Percentiles rank a stretch among this genome's conserved stretches.
Conservation (phyloP, 2,888 invertebrate species). For the Fragum fragum region DNA sequence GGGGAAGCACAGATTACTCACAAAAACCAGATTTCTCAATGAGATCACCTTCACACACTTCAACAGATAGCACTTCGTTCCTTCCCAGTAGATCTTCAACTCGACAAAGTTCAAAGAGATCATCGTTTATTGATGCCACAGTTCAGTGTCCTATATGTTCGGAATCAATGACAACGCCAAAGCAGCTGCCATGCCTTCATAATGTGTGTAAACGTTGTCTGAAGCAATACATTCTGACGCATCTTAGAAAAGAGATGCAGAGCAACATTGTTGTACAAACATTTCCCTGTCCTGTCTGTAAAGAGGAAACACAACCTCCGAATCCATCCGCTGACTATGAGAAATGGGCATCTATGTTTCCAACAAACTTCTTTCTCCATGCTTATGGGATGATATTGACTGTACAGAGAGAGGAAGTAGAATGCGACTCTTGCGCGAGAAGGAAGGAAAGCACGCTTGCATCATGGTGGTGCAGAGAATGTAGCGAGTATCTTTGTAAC, state of each 20-base stretch:
- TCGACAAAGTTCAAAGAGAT: background rate
- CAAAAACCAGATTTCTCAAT: slow-evolving; percentile 46
- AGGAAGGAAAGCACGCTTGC: slow-evolving; percentile 57
- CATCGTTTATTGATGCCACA: slow-evolving; percentile 5
- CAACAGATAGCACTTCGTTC: background rate
- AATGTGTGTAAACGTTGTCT: slow-evolving; percentile 60
- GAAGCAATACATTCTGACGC: slow-evolving; percentile 46
- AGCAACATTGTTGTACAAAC: slow-evolving; percentile 25
- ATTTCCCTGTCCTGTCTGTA: slow-evolving; percentile 59
- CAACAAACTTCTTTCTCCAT: slow-evolving; percentile 60
- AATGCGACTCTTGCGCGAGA: slow-evolving; percentile 56
- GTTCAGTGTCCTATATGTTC: slow-evolving; percentile 58
- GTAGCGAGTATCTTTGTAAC: slow-evolving; percentile 62
- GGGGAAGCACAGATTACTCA: slow-evolving; percentile 38
- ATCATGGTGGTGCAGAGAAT: slow-evolving; percentile 63
- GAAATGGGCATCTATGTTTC: slow-evolving; percentile 60
- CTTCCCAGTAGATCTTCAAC: slow-evolving; percentile 10
- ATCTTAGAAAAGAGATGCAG: slow-evolving; percentile 40
- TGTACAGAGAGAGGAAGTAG: slow-evolving; percentile 49
- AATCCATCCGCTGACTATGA: slow-evolving; percentile 44
- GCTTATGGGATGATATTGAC: slow-evolving; percentile 57
- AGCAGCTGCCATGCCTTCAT: slow-evolving; percentile 57
- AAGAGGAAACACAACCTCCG: slow-evolving; percentile 36
- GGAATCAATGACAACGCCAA: slow-evolving; percentile 55
- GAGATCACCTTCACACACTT: slow-evolving; percentile 1